A percentile compares a stretch with the other conserved stretches of the same genome.
These are phyloP conservation scores for Invenusta paracnida DNA, from an alignment of 2,888 invertebrate species.

Conservation along the genomic window DNA sequence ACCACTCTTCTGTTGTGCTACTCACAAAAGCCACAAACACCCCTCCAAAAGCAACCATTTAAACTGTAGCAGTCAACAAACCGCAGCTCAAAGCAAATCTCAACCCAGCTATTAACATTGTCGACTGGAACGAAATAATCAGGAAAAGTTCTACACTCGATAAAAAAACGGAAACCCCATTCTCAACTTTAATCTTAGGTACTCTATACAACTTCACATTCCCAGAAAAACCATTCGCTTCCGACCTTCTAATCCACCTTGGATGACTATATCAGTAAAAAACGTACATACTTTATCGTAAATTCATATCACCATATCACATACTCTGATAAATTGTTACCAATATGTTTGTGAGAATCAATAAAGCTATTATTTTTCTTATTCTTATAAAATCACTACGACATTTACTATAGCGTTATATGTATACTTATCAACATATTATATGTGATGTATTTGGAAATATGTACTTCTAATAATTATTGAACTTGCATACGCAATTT, in stretches of 20 bases:
- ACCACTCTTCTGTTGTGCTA: background rate
- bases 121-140: background rate
- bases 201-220: background rate
- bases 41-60: background rate
- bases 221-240: background rate
- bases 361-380: constrained; percentile 25
- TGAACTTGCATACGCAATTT: too few relatives aligned
- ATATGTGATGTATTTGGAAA: too few relatives aligned
- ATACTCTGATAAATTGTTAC: background rate
- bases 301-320: background rate
- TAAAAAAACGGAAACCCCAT: background rate
- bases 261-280: background rate
- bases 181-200: background rate
- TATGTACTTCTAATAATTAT: too few relatives aligned
- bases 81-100: background rate
- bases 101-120: background rate
- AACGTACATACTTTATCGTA: background rate
- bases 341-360: constrained; percentile 10
- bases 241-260: background rate
- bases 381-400: too few relatives aligned
- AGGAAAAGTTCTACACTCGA: background rate
- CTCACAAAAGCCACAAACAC: background rate
- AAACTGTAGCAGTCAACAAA: background rate
- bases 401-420: too few relatives aligned
- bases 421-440: too few relatives aligned